These are phyloP conservation scores for Drosophila mauritiana DNA, from an alignment of 1,140 invertebrate species.

Conservation along the genomic window DNA sequence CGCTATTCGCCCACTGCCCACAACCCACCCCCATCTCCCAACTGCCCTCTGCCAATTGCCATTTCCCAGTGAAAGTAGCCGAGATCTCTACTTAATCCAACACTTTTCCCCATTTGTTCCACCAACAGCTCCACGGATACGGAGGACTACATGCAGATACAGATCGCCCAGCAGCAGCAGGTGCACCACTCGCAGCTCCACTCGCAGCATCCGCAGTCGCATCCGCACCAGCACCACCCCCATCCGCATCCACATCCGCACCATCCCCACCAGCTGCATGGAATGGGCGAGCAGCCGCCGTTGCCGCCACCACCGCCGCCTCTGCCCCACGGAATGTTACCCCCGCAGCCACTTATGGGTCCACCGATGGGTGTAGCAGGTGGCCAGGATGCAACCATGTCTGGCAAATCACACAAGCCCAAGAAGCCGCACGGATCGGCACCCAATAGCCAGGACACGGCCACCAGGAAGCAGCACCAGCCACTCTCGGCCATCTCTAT, in stretches of 20 bases:
- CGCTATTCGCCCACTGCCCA: neutral
- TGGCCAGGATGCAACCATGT: slow-evolving; percentile 43
- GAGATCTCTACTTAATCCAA: slow-evolving; percentile 2
- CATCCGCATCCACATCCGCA: slow-evolving; percentile 49
- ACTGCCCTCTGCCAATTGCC: slow-evolving; percentile 28
- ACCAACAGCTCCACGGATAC: slow-evolving; percentile 79
- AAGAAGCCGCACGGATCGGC: slow-evolving; percentile 76
- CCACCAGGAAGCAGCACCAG: slow-evolving; percentile 86
- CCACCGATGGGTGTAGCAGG: slow-evolving; percentile 45
- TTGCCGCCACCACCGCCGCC: slow-evolving; percentile 85
- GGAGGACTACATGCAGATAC: slow-evolving; percentile 84
- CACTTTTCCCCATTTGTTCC: neutral
- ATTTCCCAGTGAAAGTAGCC: slow-evolving; percentile 22
- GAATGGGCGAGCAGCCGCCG: slow-evolving; percentile 71
- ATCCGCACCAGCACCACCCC: slow-evolving; percentile 81
- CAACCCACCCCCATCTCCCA: neutral
- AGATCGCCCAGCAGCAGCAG: slow-evolving; percentile 75
- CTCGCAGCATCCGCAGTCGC: slow-evolving; percentile 70
- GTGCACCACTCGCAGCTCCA: slow-evolving; percentile 46
- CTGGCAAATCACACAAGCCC: slow-evolving; percentile 62
- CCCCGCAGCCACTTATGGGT: slow-evolving; percentile 82
- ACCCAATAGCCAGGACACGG: slow-evolving; percentile 85
- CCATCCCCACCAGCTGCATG: slow-evolving; percentile 53
- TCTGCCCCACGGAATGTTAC: slow-evolving; percentile 83
- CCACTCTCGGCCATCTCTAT: slow-evolving; percentile 93